A percentile compares a stretch with the other conserved stretches of the same genome.
phyloP scores from a whole-genome alignment of 1,140 invertebrate species.

The Drosophila kanapiae region DNA sequence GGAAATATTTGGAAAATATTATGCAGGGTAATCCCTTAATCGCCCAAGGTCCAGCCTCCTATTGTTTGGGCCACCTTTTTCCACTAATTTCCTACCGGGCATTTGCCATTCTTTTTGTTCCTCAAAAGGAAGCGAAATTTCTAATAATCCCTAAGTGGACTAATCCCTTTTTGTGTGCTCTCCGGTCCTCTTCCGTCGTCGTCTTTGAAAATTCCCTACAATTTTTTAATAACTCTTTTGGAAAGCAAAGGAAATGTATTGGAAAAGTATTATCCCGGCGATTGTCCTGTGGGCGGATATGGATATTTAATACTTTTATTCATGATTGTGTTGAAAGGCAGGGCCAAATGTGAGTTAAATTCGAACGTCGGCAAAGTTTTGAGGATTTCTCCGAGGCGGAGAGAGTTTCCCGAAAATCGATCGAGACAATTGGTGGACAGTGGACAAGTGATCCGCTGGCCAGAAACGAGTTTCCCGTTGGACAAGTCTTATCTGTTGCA shows the following conservation, averaged over 20 bases:
- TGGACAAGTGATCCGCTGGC: constrained; percentile 36
- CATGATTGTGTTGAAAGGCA: constrained; percentile 44
- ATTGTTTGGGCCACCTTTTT: constrained; percentile 53
- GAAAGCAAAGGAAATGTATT: constrained; percentile 29
- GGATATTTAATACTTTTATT: constrained; percentile 78
- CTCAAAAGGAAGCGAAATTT: constrained; percentile 56
- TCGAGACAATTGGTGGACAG: constrained; percentile 48
- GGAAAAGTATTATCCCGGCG: constrained; percentile 53
- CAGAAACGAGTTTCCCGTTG: constrained; percentile 29
- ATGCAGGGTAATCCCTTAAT: constrained; percentile 80
- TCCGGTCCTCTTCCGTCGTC: constrained; percentile 6
- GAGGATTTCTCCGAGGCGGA: constrained; percentile 12
- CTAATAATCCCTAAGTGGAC: constrained; percentile 80
- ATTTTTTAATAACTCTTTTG: constrained; percentile 76
- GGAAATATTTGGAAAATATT: constrained; percentile 73
- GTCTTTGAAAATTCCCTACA: constrained; percentile 36
- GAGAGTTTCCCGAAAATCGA: constrained; percentile 40
- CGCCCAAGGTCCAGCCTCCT: constrained; percentile 44
- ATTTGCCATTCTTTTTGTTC: constrained; percentile 24
- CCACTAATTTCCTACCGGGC: constrained; percentile 69
- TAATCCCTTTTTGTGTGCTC: constrained; percentile 74
- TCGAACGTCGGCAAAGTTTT: constrained; percentile 40
- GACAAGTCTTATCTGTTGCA: constrained; percentile 32
- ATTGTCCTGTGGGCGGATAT: constrained; percentile 81
- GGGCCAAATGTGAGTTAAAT: constrained; percentile 71